Conservation (phyloP, 53 echinoderm and acorn worm species). For the Echinometra lucunter region DNA sequence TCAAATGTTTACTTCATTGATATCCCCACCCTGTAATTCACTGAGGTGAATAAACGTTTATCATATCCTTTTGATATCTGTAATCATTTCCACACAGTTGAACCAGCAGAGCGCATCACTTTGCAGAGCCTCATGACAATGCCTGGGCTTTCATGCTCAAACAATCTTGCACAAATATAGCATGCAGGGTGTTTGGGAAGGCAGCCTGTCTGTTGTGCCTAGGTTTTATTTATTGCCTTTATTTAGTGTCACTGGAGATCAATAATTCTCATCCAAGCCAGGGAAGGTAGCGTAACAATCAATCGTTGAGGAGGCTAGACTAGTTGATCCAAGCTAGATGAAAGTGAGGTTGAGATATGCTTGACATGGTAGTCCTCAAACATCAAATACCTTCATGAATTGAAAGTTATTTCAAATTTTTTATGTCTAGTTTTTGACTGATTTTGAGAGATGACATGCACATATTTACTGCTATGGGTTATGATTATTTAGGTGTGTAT, state of each 20-base stretch:
- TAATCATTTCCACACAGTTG: conserved; percentile 37
- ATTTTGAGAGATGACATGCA: neutral
- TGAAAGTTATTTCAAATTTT: neutral
- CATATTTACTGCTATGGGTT: neutral
- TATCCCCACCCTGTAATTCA: neutral
- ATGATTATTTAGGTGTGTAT: neutral
- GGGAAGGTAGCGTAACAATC: conserved; percentile 37
- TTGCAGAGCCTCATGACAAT: neutral
- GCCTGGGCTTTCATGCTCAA: conserved; percentile 42
- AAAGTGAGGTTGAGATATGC: neutral
- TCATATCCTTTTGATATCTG: neutral
- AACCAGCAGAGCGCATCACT: neutral
- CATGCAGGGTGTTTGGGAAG: conserved; percentile 21
- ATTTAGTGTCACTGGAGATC: conserved; percentile 55
- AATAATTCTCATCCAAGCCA: conserved; percentile 52
- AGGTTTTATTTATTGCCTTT: conserved; percentile 52
- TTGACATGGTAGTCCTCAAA: neutral
- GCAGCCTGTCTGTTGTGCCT: conserved; percentile 48
- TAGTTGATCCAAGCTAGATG: neutral
- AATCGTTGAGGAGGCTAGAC: conserved; percentile 47
- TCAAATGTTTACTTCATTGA: neutral
- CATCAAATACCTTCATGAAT: neutral
- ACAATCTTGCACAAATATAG: conserved; percentile 48
- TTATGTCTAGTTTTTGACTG: neutral
- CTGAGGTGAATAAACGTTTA: conserved; percentile 30